phyloP scores from a whole-genome alignment of 2,797 vertebrate genomes.

The Chloroceryle inda region DNA sequence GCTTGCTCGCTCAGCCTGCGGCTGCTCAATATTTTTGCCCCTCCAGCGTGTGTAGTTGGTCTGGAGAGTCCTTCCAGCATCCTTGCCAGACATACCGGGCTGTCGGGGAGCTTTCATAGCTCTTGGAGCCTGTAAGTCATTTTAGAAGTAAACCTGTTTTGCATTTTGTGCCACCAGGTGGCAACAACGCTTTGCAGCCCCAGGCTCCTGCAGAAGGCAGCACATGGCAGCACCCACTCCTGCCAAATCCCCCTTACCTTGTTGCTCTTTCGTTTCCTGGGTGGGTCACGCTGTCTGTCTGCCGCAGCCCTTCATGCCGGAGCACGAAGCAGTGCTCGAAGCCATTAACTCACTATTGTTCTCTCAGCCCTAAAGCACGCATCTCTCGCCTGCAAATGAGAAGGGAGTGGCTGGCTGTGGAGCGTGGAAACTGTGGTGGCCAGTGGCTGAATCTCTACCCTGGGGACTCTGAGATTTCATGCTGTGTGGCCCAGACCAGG shows the following conservation, averaged over 20 bases:
- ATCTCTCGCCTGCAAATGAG: neutral
- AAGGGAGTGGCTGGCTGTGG: neutral
- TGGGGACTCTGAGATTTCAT: neutral
- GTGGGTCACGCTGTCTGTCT: fast-evolving
- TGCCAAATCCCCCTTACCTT: neutral
- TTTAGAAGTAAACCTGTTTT: neutral
- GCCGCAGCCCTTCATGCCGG: neutral
- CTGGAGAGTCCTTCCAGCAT: neutral
- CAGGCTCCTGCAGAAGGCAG: neutral
- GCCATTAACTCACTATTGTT: neutral
- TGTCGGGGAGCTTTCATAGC: fast-evolving
- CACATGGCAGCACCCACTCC: fast-evolving
- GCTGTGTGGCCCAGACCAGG: neutral
- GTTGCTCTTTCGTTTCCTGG: neutral
- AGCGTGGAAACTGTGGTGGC: neutral
- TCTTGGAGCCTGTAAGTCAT: fast-evolving
- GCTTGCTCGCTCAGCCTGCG: neutral
- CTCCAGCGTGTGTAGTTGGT: fast-evolving
- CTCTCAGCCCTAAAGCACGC: fast-evolving
- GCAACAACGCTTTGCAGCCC: neutral
- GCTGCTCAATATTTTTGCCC: neutral
- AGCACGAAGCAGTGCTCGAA: neutral
- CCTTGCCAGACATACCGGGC: fast-evolving
- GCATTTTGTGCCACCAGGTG: constrained; percentile 23
- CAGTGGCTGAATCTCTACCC: neutral